Evolutionary conservation across 1,140 invertebrate genomes (phyloP).

Genomic region (Zaprionus lachaisei): DNA sequence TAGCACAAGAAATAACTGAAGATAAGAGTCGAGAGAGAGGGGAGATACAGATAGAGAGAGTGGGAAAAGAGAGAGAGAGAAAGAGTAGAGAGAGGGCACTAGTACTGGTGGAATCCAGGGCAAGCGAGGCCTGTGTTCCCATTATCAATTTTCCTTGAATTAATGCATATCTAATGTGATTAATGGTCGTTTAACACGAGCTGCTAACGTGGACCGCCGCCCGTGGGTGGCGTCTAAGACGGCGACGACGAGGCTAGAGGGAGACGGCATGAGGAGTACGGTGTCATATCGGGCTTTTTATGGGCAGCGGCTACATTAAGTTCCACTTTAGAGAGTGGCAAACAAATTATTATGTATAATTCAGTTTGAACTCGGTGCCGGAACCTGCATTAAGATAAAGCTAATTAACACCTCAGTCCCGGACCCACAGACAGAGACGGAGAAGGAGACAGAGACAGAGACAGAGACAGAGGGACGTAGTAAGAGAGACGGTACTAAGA

Average conservation of each 20-base stretch:
- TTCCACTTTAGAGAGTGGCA: conserved; percentile 78
- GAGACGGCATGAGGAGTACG: conserved; percentile 3
- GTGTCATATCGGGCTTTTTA: conserved; percentile 48
- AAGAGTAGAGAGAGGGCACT: neutral
- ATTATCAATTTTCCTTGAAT: conserved; percentile 36
- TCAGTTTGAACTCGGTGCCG: conserved; percentile 82
- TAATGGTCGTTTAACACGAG: conserved; percentile 80
- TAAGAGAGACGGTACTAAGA: conserved; percentile 17
- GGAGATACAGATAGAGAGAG: neutral
- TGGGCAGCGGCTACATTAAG: conserved; percentile 65
- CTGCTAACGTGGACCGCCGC: conserved; percentile 33
- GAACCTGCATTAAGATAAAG: conserved; percentile 82
- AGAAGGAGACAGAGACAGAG: neutral
- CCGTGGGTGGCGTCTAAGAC: conserved; percentile 33
- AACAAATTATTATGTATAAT: conserved; percentile 83
- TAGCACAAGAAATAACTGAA: neutral
- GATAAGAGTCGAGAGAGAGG: neutral
- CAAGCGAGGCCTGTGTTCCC: neutral
- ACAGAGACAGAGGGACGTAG: neutral
- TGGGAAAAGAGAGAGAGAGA: neutral
- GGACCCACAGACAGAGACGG: neutral
- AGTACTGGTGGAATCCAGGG: neutral
- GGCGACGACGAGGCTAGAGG: neutral
- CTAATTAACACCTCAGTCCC: conserved; percentile 76
- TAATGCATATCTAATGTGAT: conserved; percentile 82